phyloP scores from a whole-genome alignment of 2,797 vertebrate genomes.

The Onychomys leucogaster region DNA sequence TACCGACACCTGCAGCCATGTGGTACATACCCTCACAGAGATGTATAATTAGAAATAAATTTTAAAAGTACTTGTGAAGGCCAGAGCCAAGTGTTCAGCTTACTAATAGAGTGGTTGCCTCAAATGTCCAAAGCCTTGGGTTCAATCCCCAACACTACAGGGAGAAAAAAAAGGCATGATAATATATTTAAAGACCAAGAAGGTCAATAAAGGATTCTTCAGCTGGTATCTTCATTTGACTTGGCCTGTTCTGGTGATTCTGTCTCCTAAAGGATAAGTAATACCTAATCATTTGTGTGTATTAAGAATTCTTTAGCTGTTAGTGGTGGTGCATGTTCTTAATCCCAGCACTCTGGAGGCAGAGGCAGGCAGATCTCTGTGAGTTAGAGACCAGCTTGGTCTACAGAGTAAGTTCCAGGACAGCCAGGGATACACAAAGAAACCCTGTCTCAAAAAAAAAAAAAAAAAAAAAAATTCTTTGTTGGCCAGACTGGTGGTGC shows the following conservation, averaged over 20 bases:
- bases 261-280: neutral
- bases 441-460: neutral
- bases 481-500: neutral
- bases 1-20: neutral
- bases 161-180: too few relatives aligned
- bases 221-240: neutral
- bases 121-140: neutral
- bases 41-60: neutral
- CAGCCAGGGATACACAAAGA: too few relatives aligned
- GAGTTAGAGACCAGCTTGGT: neutral
- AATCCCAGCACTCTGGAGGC: neutral
- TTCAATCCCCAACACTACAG: neutral
- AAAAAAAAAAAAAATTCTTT: neutral
- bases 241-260: neutral
- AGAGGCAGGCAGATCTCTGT: neutral
- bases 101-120: neutral
- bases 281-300: neutral
- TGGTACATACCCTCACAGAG: neutral
- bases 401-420: neutral
- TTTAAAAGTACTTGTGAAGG: neutral
- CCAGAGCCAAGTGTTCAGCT: neutral
- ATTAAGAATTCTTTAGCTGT: neutral
- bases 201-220: neutral
- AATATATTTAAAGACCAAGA: neutral
- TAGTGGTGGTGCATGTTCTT: neutral